Evolutionary conservation across 2,797 vertebrate species (phyloP).

Genomic region (Sebastes trivittatus): DNA sequence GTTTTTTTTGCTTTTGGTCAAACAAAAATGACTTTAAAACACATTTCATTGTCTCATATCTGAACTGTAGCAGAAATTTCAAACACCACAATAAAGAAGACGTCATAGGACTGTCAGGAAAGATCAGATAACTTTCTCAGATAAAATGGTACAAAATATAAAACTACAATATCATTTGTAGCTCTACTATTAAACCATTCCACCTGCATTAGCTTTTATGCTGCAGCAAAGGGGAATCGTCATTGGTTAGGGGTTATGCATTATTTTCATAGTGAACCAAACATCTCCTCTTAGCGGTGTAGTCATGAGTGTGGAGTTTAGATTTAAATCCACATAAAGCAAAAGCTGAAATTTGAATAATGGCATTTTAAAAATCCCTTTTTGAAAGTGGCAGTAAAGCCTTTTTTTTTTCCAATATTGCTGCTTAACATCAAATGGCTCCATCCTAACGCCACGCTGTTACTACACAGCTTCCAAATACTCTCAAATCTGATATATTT

Average conservation of each 20-base stretch:
- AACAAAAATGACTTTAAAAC: neutral
- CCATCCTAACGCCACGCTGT: neutral
- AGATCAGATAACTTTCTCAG: neutral
- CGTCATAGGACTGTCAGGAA: too few relatives aligned
- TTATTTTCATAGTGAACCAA: neutral
- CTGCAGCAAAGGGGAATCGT: neutral
- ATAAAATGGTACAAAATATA: neutral
- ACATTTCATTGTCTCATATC: neutral
- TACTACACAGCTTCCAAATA: neutral
- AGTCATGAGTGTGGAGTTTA: neutral
- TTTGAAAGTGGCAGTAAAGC: neutral
- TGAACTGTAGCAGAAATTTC: neutral
- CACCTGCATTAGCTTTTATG: neutral
- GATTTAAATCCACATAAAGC: slow-evolving; percentile 10
- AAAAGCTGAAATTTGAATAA: slow-evolving; percentile 30
- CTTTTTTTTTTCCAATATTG: neutral
- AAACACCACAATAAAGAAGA: neutral
- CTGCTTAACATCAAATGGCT: neutral
- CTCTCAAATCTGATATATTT: neutral
- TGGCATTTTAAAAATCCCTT: slow-evolving; percentile 26
- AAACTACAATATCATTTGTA: neutral
- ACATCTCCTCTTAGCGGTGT: neutral
- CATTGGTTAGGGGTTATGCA: neutral
- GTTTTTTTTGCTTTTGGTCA: neutral
- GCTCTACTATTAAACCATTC: neutral